Base-by-base conservation (phyloP, 2,797 vertebrate genomes). In the Sebastes matsubarae region DNA sequence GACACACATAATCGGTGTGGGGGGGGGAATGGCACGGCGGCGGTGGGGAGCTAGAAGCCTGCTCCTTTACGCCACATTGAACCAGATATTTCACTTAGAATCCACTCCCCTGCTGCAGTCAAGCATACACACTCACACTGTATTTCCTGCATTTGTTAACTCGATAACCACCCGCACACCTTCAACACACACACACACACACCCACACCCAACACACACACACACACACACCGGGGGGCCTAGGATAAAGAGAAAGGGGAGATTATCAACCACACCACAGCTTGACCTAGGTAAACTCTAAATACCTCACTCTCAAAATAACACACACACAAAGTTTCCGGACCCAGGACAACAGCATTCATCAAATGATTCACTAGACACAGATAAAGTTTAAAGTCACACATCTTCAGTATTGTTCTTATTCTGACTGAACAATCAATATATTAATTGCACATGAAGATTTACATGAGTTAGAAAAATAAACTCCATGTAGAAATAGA, bases 71-170 rank as follows among this genome's bases (percentile, higher is more conserved):
- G 70, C 81, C 65, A 84, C 86, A 75, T 22, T 93, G 90, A 94
- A 91, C 88, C 76, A 92, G 83, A 93, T 90, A 91, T 91, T 94
- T 95, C 87, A 92, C 88, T 91, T 86, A 69, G 55, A 89, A 92
- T 92, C 55, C 73, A 83, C 87, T 88, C 70, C 76, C 75, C 38
- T 64, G 78, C 88, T 72, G 81, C 90, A 91, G 77, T 87, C 80
- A 91, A 80, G 82, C 90, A 75, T 74, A 55, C 36, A 77, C 65
- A 64, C 68, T 64, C 71, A 63, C 55, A 76, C 54, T 34, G 63
- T 22, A 67, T 67, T 76, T 61, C 60, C 75, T 59, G 6, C 75
- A 81, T 79, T 72, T 61, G 67, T 77, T 83, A 75, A 86, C 84
- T 65, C 36, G 68, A 69, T 83, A 75, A 52, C 72, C 25, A 80